A percentile compares a stretch with the other conserved stretches of the same genome.
Evolutionary conservation across 2,888 invertebrate species (phyloP).

Genomic region (Tholera decimalis): DNA sequence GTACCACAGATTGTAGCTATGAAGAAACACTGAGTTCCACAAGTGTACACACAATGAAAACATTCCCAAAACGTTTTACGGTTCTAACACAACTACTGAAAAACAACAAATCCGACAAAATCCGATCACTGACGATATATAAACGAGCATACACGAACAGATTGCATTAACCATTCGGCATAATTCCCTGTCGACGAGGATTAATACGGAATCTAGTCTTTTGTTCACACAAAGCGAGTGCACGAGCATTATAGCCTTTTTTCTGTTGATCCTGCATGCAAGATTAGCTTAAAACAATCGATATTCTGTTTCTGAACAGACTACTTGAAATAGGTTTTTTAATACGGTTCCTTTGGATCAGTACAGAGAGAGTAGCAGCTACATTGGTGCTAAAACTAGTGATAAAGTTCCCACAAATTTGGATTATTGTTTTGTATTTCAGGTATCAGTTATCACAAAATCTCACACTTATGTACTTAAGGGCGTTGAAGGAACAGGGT

Average conservation of each 20-base stretch:
- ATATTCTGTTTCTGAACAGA: slow-evolving; percentile 9
- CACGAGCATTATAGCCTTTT: slow-evolving; percentile 16
- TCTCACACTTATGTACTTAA: no score
- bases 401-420: no score
- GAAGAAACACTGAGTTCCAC: no score
- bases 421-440: neutral
- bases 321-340: slow-evolving; percentile 31
- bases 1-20: no score
- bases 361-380: neutral
- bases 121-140: slow-evolving; percentile 16
- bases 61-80: no score
- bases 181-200: slow-evolving; percentile 32
- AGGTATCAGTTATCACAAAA: no score
- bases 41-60: no score
- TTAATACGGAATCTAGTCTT: slow-evolving; percentile 34
- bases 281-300: slow-evolving; percentile 7
- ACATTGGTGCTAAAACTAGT: neutral
- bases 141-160: slow-evolving; percentile 19
- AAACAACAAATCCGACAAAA: neutral
- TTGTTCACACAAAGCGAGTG: slow-evolving; percentile 16
- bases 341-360: slow-evolving; percentile 13
- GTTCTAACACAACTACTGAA: neutral
- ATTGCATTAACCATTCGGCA: slow-evolving; percentile 40
- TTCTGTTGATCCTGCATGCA: slow-evolving; percentile 5
- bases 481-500: no score